These are phyloP conservation scores for Hydropsyche tenuis DNA, from an alignment of 1,140 invertebrate species.

Conservation along the genomic window DNA sequence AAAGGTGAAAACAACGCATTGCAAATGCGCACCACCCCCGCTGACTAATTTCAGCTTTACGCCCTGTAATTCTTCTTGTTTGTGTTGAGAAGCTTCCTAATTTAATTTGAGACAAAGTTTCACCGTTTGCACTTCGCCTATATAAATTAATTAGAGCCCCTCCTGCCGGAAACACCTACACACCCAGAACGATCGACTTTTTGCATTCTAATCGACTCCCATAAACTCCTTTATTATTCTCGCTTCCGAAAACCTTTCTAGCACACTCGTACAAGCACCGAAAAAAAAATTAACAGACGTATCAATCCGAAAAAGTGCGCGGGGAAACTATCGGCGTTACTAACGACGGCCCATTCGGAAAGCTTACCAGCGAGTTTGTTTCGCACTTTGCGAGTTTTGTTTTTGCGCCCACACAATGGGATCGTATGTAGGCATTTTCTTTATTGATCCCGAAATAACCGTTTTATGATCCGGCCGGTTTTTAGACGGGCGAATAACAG, in stretches of 20 bases:
- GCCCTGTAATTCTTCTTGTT: conserved; percentile 31
- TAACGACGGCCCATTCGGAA: conserved; percentile 23
- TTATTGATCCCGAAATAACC: conserved; percentile 34
- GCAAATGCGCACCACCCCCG: background rate
- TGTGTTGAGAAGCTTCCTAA: conserved; percentile 16
- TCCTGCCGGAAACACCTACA: background rate
- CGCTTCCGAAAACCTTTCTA: background rate
- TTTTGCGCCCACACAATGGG: background rate
- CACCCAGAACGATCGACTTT: too few species aligned
- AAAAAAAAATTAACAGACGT: background rate
- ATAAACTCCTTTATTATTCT: background rate
- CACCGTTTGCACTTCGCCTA: conserved; percentile 9
- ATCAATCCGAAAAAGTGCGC: background rate
- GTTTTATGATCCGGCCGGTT: conserved; percentile 35
- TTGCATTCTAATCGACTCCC: too few species aligned
- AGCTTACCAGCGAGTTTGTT: conserved; percentile 13
- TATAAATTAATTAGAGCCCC: conserved; percentile 23
- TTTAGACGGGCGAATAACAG: conserved; percentile 18
- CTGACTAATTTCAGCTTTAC: conserved; percentile 11
- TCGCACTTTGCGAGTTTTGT: conserved; percentile 26
- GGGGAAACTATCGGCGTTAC: background rate
- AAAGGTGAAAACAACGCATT: too few species aligned
- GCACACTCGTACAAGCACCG: background rate
- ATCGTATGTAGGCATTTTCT: conserved; percentile 7
- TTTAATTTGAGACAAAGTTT: conserved; percentile 27